Evolutionary conservation across 2,113 vertebrate genomes (phyloP).

Genomic region (Apodemus speciosus): DNA sequence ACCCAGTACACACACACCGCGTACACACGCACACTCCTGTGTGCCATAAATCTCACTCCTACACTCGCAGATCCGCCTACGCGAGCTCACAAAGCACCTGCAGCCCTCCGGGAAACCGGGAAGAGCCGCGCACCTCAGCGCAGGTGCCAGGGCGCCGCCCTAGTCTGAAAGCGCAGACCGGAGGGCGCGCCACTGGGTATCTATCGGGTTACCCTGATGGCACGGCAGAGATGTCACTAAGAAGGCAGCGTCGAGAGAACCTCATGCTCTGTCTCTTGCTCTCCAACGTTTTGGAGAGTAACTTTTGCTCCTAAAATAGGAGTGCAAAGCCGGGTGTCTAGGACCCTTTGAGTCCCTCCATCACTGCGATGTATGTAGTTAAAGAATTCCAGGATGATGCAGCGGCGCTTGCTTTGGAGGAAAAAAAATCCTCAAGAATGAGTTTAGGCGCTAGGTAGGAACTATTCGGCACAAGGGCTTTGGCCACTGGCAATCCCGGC

Average conservation of each 20-base stretch:
- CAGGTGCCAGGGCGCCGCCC: background rate
- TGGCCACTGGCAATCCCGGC: background rate
- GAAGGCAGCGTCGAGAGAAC: conserved; percentile 50
- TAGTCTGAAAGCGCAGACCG: background rate
- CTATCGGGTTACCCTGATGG: conserved; percentile 45
- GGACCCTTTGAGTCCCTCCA: background rate
- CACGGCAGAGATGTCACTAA: conserved; percentile 5
- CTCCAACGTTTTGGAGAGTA: background rate
- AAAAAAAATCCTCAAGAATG: background rate
- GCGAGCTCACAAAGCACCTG: background rate
- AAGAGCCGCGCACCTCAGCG: background rate
- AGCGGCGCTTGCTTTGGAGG: background rate
- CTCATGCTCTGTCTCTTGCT: fast-evolving
- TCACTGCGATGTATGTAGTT: background rate
- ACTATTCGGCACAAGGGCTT: background rate
- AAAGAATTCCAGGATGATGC: background rate
- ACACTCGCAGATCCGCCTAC: background rate
- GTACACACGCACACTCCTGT: background rate
- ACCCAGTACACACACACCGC: background rate
- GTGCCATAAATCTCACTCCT: background rate
- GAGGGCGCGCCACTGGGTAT: background rate
- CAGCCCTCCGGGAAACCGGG: background rate
- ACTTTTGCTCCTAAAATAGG: background rate
- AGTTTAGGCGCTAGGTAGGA: background rate
- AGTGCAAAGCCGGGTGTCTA: background rate